Base-by-base conservation (phyloP, 2,888 invertebrate genomes). In the Embidobia sp. region DNA sequence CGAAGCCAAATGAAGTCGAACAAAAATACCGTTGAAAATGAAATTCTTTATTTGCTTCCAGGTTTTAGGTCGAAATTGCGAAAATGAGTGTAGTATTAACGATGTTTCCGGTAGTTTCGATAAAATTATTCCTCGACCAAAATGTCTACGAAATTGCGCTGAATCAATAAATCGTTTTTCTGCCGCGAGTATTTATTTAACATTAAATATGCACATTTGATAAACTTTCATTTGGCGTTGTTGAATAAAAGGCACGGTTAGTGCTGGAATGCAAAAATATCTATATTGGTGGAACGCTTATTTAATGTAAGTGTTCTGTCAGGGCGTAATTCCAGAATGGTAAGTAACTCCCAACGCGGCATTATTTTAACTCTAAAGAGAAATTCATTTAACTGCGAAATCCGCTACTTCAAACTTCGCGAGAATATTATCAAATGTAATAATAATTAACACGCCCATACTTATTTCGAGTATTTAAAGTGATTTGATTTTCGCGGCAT, bases 291-390 rank as follows among this genome's bases (percentile, higher is more conserved):
- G 53, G 46, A 72, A 72, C 61, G 61, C 51, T 69, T 49, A 35
- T 69, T 69, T 69, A 69, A 59, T 59, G 69, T 69, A 49, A 49
- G 57, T 59, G 33, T 67, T 46, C 57, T 57, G 57, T 67, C 57
- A 57, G 67, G 31, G 27, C 35, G 48, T 67, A 67, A 67, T 67
- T 57, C 40, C 35, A 46, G 67, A 57, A 48, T 67, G 57, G 57
- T 67, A 67, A 67, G 67, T 67, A 48, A 67, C 67, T 67, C 67
- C 67, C 67, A 67, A 31, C 40, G 67, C 67, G 67, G 57, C 57
- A 57, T 67, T 67, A 67, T 67, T 67, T 57, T 67, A 67, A 57
- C 48, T 57, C 57, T 57, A 67, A 67, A 67, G 67, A 67, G 67
- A 31, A 57, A 67, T 67, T 67, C 48, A 67, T 57, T 57, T 57